Conservation (phyloP, 2,113 vertebrate species). For the Zeus faber region DNA sequence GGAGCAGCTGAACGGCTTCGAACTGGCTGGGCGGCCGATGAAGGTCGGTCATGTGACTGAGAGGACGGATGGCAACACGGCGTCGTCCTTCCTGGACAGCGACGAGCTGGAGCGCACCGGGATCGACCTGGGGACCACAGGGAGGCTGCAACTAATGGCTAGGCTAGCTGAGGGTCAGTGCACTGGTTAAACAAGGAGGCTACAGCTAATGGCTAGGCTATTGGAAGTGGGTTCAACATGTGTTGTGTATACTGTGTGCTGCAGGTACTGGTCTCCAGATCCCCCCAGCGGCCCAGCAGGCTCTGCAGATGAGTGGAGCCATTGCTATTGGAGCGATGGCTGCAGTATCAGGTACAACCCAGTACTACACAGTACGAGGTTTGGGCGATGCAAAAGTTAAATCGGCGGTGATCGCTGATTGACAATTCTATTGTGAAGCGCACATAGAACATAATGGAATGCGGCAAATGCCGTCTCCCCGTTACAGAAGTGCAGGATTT, state of each 20-base stretch:
- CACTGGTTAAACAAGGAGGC: too few relatives aligned
- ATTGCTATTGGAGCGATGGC: slow-evolving; percentile 94
- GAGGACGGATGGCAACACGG: slow-evolving; percentile 84
- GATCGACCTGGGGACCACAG: slow-evolving; percentile 92
- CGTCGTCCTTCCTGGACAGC: slow-evolving; percentile 91
- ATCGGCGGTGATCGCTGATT: too few relatives aligned
- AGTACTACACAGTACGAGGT: too few relatives aligned
- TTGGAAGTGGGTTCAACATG: background rate
- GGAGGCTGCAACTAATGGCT: slow-evolving; percentile 93
- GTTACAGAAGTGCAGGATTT: too few relatives aligned
- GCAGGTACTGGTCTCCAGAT: slow-evolving; percentile 93
- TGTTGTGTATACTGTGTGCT: background rate
- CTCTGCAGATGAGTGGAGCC: slow-evolving; percentile 95
- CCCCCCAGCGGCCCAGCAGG: slow-evolving; percentile 95
- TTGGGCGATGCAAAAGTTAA: too few relatives aligned
- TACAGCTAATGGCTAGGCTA: background rate
- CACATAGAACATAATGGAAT: too few relatives aligned
- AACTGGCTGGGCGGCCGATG: slow-evolving; percentile 94
- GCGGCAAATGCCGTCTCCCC: too few relatives aligned
- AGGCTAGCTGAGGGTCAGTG: slow-evolving; percentile 88
- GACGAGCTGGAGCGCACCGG: slow-evolving; percentile 93
- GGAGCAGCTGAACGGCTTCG: slow-evolving; percentile 95
- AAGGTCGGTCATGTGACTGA: slow-evolving; percentile 98
- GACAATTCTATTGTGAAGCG: too few relatives aligned
- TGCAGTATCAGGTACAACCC: slow-evolving; percentile 83